Evolutionary conservation across 2,888 invertebrate species (phyloP).

Genomic region (Amphipoea oculea): DNA sequence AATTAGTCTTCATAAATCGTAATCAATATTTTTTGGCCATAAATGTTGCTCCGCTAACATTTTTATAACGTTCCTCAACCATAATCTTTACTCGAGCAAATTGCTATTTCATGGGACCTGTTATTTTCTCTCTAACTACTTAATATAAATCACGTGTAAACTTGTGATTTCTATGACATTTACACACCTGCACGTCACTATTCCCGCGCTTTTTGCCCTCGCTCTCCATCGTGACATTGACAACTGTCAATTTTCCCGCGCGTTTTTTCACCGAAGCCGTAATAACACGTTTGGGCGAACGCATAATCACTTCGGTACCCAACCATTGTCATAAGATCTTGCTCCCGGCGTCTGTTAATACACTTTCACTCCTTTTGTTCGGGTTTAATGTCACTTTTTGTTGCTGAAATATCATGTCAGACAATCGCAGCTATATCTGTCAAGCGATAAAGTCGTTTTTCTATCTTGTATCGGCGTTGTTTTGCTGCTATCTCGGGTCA

Average conservation of each 20-base stretch:
- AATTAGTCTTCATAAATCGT: slow-evolving; percentile 39
- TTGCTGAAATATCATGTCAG: slow-evolving; percentile 79
- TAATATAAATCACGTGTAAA: slow-evolving; percentile 33
- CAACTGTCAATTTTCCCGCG: slow-evolving; percentile 52
- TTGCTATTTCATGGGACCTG: slow-evolving; percentile 19
- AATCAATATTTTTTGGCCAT: slow-evolving; percentile 31
- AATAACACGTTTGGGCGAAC: slow-evolving; percentile 67
- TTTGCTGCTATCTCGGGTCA: slow-evolving; percentile 73
- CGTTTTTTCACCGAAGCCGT: slow-evolving; percentile 64
- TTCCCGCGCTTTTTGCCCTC: slow-evolving; percentile 56
- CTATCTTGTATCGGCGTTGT: slow-evolving; percentile 76
- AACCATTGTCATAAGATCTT: slow-evolving; percentile 72
- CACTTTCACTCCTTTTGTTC: slow-evolving; percentile 87
- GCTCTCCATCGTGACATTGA: slow-evolving; percentile 44
- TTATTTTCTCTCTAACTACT: slow-evolving; percentile 37
- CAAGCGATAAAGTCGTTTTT: slow-evolving; percentile 79
- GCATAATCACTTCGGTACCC: slow-evolving; percentile 69
- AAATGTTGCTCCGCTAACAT: slow-evolving; percentile 10
- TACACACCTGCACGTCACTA: slow-evolving; percentile 38
- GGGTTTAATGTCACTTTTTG: slow-evolving; percentile 80
- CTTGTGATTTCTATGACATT: slow-evolving; percentile 52
- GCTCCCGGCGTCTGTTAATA: slow-evolving; percentile 57
- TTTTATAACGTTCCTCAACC: slow-evolving; percentile 18
- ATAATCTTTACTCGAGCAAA: slow-evolving; percentile 6
- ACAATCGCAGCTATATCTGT: slow-evolving; percentile 77